Conservation (phyloP, 2,888 invertebrate genomes). For the Pristionchus japonicus region DNA sequence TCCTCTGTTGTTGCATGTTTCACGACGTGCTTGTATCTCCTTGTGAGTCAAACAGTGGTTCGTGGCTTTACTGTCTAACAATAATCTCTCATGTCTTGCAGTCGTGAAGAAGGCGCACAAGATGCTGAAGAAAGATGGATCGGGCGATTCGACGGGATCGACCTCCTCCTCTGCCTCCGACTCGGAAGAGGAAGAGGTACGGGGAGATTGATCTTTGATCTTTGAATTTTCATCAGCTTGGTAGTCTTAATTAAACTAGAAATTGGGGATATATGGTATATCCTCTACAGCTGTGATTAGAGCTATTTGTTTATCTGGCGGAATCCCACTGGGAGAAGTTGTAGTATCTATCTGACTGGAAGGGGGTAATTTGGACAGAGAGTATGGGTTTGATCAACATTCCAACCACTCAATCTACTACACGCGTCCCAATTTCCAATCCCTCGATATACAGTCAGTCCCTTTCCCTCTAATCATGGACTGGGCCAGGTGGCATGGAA, state of each 20-base stretch:
- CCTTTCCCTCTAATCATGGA: conserved; percentile 31
- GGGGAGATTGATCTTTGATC: not conserved
- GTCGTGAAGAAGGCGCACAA: not conserved
- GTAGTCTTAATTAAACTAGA: not conserved
- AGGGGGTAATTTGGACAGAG: not conserved
- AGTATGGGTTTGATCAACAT: conserved; percentile 9
- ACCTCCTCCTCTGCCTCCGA: conserved; percentile 33
- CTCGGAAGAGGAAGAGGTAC: not conserved
- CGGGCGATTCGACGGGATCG: not conserved
- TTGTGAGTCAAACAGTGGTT: too few species aligned
- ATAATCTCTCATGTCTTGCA: too few species aligned
- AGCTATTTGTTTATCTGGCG: not conserved
- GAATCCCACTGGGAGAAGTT: not conserved
- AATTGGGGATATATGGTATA: too few species aligned
- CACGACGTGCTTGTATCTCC: not conserved
- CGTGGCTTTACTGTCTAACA: not conserved
- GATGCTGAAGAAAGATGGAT: not conserved
- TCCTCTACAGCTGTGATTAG: too few species aligned
- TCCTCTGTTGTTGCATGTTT: not conserved
- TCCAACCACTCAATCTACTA: not conserved
- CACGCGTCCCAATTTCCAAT: not conserved
- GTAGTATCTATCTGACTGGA: not conserved
- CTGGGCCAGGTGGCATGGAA: conserved; percentile 1
- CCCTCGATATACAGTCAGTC: not conserved
- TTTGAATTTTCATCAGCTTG: not conserved